These are phyloP conservation scores for Napeogenes inachia DNA, from an alignment of 2,888 invertebrate species.

Conservation along the genomic window DNA sequence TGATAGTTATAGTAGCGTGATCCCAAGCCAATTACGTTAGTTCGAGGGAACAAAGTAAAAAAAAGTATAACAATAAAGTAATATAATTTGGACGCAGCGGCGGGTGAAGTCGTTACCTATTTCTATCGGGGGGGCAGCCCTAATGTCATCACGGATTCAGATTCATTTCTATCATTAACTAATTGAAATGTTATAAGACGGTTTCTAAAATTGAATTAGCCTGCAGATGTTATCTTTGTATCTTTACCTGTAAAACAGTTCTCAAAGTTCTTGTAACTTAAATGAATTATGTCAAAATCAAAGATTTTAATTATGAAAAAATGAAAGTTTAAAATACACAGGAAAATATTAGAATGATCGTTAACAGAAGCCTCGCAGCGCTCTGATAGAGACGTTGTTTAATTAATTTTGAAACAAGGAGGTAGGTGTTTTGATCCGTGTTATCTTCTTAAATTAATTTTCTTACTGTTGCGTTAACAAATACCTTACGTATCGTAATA, in stretches of 20 bases:
- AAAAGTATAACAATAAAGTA: conserved; percentile 73
- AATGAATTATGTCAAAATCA: conserved; percentile 15
- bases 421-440: conserved; percentile 39
- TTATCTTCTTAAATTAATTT: conserved; percentile 29
- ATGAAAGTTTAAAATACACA: conserved; percentile 40
- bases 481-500: too few species aligned
- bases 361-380: conserved; percentile 43
- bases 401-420: conserved; percentile 64
- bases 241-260: not conserved
- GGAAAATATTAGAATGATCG: conserved; percentile 38
- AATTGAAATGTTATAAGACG: conserved; percentile 42
- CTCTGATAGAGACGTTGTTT: conserved; percentile 60
- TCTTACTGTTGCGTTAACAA: conserved; percentile 8
- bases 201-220: too few species aligned
- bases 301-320: conserved; percentile 4
- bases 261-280: not conserved
- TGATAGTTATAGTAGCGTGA: conserved; percentile 73
- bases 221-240: too few species aligned
- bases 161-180: conserved; percentile 53
- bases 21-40: conserved; percentile 73
- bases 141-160: conserved; percentile 68
- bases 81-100: conserved; percentile 69
- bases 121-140: conserved; percentile 60
- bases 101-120: conserved; percentile 63
- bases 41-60: conserved; percentile 69